Conservation (phyloP, 2,888 invertebrate species). For the Endomychus coccineus region DNA sequence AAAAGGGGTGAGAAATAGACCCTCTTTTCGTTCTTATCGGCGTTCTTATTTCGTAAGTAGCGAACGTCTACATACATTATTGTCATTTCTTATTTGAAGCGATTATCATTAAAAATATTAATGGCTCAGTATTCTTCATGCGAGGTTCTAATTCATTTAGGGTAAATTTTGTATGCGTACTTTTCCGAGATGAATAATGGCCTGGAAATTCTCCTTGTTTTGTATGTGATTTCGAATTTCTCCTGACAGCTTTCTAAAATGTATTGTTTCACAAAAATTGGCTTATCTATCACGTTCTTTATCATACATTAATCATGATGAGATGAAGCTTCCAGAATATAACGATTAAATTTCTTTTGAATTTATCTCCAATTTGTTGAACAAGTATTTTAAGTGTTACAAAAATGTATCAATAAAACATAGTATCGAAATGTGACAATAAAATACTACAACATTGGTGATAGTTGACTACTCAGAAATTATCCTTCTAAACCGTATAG, state of each 20-base stretch:
- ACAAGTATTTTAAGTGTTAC: too few species aligned
- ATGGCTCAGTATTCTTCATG: slow-evolving; percentile 43
- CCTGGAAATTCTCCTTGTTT: slow-evolving; percentile 27
- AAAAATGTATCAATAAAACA: too few species aligned
- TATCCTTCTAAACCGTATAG: too few species aligned
- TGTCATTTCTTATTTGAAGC: slow-evolving; percentile 43
- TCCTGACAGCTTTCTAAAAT: slow-evolving; percentile 20
- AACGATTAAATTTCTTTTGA: too few species aligned
- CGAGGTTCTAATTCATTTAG: slow-evolving; percentile 41
- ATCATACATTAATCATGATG: too few species aligned
- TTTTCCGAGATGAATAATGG: slow-evolving; percentile 34
- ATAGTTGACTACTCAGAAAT: too few species aligned
- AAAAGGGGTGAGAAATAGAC: slow-evolving; percentile 26
- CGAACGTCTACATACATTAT: slow-evolving; percentile 43
- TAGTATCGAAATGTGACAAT: too few species aligned
- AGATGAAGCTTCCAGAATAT: too few species aligned
- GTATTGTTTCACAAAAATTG: slow-evolving; percentile 21
- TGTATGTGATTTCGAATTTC: slow-evolving; percentile 33
- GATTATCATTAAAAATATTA: slow-evolving; percentile 47
- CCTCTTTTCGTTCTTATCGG: slow-evolving; percentile 33
- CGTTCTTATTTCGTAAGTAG: slow-evolving; percentile 32
- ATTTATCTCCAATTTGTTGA: too few species aligned
- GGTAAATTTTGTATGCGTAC: slow-evolving; percentile 40
- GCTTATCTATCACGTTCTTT: too few species aligned
- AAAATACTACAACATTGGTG: too few species aligned